phyloP scores from a whole-genome alignment of 1,140 invertebrate genomes.

The Euura lappo region DNA sequence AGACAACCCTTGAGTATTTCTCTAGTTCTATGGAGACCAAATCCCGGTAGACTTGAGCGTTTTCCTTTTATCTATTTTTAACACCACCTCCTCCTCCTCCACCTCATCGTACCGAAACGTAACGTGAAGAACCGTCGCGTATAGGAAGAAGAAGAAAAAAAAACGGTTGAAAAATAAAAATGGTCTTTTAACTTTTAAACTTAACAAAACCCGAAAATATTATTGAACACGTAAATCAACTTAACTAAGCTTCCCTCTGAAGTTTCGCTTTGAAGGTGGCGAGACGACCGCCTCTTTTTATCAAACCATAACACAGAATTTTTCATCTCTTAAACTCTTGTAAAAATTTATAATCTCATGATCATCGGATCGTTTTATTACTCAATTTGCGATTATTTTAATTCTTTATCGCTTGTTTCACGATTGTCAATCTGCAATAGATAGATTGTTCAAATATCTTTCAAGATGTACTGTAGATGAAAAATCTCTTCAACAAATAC shows the following conservation, averaged over 20 bases:
- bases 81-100: background rate
- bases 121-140: too few relatives aligned
- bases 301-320: background rate
- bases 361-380: too few relatives aligned
- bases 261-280: conserved; percentile 3
- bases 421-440: too few relatives aligned
- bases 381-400: too few relatives aligned
- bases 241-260: background rate
- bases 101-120: background rate
- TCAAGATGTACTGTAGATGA: background rate
- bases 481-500: background rate
- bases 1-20: background rate
- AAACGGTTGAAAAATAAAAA: background rate
- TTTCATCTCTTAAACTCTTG: background rate
- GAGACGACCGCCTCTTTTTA: background rate
- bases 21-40: background rate
- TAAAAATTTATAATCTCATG: too few relatives aligned
- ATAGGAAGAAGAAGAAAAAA: too few relatives aligned
- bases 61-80: conserved; percentile 17
- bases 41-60: conserved; percentile 4
- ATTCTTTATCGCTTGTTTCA: too few relatives aligned
- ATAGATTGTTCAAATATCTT: too few relatives aligned
- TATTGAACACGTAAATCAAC: conserved; percentile 13
- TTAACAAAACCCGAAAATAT: conserved; percentile 15
- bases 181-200: background rate